Evolutionary conservation across 2,888 invertebrate species (phyloP).

Genomic region (Drosophila mulleri): DNA sequence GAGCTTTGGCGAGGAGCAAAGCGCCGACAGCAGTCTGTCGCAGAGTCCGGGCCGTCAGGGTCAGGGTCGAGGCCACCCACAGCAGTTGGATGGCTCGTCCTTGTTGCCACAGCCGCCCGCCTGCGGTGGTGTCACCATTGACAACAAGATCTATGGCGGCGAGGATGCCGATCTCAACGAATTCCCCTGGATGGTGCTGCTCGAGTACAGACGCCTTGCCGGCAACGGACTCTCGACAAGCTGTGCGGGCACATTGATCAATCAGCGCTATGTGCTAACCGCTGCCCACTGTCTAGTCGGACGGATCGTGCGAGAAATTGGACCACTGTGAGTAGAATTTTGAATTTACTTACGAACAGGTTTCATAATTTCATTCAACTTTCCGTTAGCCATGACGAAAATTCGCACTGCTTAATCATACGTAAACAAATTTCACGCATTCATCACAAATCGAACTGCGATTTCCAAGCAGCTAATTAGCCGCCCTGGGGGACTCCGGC

Average conservation of each 20-base stretch:
- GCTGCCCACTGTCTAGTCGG: conserved; percentile 88
- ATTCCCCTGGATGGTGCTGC: conserved; percentile 90
- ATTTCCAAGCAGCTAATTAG: conserved; percentile 53
- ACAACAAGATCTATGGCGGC: conserved; percentile 88
- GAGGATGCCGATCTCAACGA: conserved; percentile 87
- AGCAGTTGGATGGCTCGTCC: conserved; percentile 37
- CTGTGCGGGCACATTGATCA: conserved; percentile 84
- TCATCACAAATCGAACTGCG: conserved; percentile 46
- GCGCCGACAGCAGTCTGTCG: not conserved
- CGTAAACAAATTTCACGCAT: conserved; percentile 21
- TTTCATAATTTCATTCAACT: conserved; percentile 3
- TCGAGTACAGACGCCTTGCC: conserved; percentile 86
- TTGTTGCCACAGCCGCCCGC: conserved; percentile 76
- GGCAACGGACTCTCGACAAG: conserved; percentile 73
- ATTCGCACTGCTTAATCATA: conserved; percentile 45
- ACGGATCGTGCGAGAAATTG: conserved; percentile 86
- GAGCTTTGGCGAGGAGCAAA: conserved; percentile 47
- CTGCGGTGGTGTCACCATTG: conserved; percentile 83
- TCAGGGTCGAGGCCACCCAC: not conserved
- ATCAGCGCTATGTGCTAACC: conserved; percentile 86
- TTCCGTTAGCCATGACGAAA: conserved; percentile 15
- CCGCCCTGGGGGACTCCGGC: conserved; percentile 50
- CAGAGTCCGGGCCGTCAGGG: not conserved
- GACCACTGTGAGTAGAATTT: conserved; percentile 86
- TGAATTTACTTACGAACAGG: conserved; percentile 4